Conservation (phyloP, 2,113 vertebrate species). For the Isurus oxyrinchus region DNA sequence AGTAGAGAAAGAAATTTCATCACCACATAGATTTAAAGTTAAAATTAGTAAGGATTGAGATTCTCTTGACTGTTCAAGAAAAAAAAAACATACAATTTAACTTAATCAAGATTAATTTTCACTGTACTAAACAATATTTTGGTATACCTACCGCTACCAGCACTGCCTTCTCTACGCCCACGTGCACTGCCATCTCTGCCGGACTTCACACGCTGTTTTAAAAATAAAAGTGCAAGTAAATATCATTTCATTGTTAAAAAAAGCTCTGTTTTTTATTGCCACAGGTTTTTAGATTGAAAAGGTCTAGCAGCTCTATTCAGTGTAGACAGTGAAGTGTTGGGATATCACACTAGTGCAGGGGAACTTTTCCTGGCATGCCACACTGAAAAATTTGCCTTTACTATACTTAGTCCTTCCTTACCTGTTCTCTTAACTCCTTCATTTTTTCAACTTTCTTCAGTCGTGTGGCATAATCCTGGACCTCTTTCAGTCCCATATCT, state of each 20-base stretch:
- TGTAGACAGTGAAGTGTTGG: neutral
- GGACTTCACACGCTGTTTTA: constrained; percentile 75
- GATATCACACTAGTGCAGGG: neutral
- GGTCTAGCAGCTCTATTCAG: neutral
- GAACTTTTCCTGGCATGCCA: neutral
- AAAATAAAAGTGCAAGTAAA: constrained; percentile 38
- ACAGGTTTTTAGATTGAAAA: neutral
- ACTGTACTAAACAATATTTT: neutral
- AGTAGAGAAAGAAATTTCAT: neutral
- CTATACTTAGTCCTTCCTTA: constrained; percentile 42
- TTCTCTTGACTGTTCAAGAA: neutral
- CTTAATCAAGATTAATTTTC: neutral
- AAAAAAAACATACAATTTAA: neutral
- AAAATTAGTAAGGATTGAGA: neutral
- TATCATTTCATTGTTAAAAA: neutral
- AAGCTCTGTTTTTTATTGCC: neutral
- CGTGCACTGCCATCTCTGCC: constrained; percentile 75
- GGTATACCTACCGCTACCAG: constrained; percentile 68
- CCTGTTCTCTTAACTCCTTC: constrained; percentile 90
- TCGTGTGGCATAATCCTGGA: constrained; percentile 83
- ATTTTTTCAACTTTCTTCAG: constrained; percentile 92
- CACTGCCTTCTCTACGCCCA: constrained; percentile 69
- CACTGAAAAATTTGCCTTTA: neutral
- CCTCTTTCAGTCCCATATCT: constrained; percentile 87
- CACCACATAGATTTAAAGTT: constrained; percentile 22